Base-by-base conservation (phyloP, 2,888 invertebrate genomes). In the Amphipyra tragopoginis region DNA sequence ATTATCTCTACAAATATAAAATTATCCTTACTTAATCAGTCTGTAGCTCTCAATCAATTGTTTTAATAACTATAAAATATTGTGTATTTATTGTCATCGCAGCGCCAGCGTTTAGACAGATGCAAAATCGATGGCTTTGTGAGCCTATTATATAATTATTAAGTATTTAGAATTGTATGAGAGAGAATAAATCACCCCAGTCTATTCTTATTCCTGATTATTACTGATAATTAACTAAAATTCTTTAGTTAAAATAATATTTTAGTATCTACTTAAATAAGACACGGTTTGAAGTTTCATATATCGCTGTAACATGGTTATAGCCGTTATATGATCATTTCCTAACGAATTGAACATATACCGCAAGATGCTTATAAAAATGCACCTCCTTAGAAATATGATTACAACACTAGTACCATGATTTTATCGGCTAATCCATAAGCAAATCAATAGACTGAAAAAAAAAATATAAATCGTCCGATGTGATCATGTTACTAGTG, bases 1-100 rank as follows among this genome's bases (percentile, higher is more conserved):
- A 14, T 40, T 14, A 42, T n/a, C n/a, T n/a, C 21, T 33, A 29
- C 40, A 36, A 39, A 43, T 29, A 29, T 29, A 7, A 39, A 15
- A 36, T 29, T 44, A 10, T 36, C 9, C 44, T 50, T 47, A 34
- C 33, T 49, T 6, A 44, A 43, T 36, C 7, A 15, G 5, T 57
- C 11, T 34, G 36, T 72, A 49, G 50, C 53, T 77, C 58, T 64
- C 50, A 58, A 48, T 54, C 53, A 42, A 33, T 43, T 51, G 10
- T 40, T 66, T 21, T 21, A 21, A 2, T 42, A 38, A 48, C 53
- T 5, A 39, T 42, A 7, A 55, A 10, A 43, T 39, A 38, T 54
- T 10, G 13, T 51, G 10, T 58, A 50, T 52, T 14, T 55, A 13
- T 34, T 14, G 21, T 52, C 33, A 33, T 44, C 34, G 42, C 36